Conservation (phyloP, 1,140 invertebrate genomes). For the Drepana arcuata region DNA sequence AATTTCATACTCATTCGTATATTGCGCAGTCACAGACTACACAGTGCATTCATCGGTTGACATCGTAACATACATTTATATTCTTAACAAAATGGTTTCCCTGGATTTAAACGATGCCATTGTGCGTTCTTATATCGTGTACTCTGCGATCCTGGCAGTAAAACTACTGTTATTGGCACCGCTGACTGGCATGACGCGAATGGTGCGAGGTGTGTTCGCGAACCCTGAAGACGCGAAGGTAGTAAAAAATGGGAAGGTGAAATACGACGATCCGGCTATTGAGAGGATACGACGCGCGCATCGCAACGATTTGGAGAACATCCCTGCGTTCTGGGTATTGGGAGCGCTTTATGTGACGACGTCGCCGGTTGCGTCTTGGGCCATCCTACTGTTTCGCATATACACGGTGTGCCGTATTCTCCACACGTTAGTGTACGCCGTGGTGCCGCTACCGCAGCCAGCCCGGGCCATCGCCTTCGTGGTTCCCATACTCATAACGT, state of each 20-base stretch:
- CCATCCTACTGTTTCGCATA: conserved; percentile 71
- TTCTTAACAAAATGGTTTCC: not conserved
- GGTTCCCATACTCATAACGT: conserved; percentile 18
- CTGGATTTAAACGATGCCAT: not conserved
- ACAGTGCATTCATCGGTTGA: not conserved
- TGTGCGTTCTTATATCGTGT: not conserved
- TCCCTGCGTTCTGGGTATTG: conserved; percentile 72
- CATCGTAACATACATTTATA: not conserved
- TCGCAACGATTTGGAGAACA: not conserved
- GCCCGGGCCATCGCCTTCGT: conserved; percentile 67
- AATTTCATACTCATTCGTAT: too few relatives aligned
- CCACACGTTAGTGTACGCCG: conserved; percentile 65
- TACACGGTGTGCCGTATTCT: conserved; percentile 50
- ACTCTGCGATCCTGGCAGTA: not conserved
- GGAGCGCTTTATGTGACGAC: conserved; percentile 75
- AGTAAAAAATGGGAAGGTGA: conserved; percentile 51
- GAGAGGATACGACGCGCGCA: not conserved
- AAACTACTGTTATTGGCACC: not conserved
- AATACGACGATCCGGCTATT: conserved; percentile 49
- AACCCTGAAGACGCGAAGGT: not conserved
- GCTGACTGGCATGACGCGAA: not conserved
- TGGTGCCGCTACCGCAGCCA: conserved; percentile 74
- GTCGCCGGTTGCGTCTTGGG: conserved; percentile 63
- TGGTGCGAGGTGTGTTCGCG: not conserved
- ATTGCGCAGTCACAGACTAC: too few relatives aligned